These are phyloP conservation scores for Prorops nasuta DNA, from an alignment of 1,140 invertebrate genomes.

Conservation along the genomic window DNA sequence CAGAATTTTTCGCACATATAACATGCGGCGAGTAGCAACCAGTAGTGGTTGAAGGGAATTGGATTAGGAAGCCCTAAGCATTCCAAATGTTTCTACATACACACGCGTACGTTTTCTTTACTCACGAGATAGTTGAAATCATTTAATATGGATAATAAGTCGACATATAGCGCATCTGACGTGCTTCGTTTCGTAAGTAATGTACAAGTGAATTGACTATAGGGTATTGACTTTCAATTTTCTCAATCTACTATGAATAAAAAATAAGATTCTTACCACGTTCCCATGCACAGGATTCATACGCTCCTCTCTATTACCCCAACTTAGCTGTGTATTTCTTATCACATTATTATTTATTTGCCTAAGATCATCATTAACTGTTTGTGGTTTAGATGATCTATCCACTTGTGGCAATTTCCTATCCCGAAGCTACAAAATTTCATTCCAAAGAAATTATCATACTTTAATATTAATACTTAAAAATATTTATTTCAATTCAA, in stretches of 20 bases:
- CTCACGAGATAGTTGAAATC: neutral
- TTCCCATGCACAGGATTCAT: slow-evolving; percentile 66
- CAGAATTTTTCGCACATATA: no score
- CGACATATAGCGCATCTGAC: neutral
- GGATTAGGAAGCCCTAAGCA: slow-evolving; percentile 47
- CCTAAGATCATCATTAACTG: slow-evolving; percentile 21
- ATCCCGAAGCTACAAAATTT: slow-evolving; percentile 30
- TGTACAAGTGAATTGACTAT: no score
- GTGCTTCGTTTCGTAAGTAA: neutral
- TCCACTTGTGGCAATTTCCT: slow-evolving; percentile 60
- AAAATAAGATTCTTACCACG: slow-evolving; percentile 50
- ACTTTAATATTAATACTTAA: slow-evolving; percentile 19
- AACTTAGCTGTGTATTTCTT: slow-evolving; percentile 27
- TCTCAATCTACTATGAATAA: slow-evolving; percentile 1
- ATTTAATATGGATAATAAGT: neutral
- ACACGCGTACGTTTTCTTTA: neutral
- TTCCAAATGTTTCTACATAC: neutral
- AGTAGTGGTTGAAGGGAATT: no score
- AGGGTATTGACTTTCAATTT: no score
- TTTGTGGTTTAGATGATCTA: slow-evolving; percentile 62
- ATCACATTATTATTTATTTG: slow-evolving; percentile 26
- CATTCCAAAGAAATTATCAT: slow-evolving; percentile 11
- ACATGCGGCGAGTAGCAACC: no score
- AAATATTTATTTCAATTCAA: neutral
- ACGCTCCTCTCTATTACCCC: slow-evolving; percentile 52